Percentiles rank a stretch among this genome's conserved stretches.
Conservation (phyloP, 92 coral and sea anemone genomes). For the Actinostola sp. region DNA sequence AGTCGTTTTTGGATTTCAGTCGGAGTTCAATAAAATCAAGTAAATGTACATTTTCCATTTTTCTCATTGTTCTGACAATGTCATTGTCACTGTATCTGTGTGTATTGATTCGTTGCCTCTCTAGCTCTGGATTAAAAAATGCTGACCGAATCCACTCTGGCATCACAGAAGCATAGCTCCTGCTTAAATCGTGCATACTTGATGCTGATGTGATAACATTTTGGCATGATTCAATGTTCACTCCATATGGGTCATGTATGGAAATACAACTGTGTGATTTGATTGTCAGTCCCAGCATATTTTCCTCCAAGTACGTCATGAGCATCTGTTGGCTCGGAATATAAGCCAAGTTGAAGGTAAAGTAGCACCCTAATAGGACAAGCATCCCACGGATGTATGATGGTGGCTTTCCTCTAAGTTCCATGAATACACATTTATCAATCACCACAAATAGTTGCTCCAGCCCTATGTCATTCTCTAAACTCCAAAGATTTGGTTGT, state of each 20-base stretch:
- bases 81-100: slow-evolving; percentile 52
- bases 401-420: too few relatives aligned
- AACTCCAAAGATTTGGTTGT: too few relatives aligned
- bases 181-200: slow-evolving; percentile 2
- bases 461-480: too few relatives aligned
- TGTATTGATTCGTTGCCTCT: slow-evolving; percentile 45
- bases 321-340: too few relatives aligned
- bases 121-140: slow-evolving; percentile 44
- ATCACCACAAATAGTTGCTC: too few relatives aligned
- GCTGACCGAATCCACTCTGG: slow-evolving; percentile 28
- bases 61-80: slow-evolving; percentile 49
- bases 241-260: slow-evolving; percentile 13
- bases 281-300: too few relatives aligned
- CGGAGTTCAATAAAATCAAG: slow-evolving; percentile 45
- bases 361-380: too few relatives aligned
- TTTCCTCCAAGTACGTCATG: too few relatives aligned
- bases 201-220: slow-evolving; percentile 8
- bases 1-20: slow-evolving; percentile 57
- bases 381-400: too few relatives aligned
- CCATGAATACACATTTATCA: too few relatives aligned
- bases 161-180: slow-evolving; percentile 30
- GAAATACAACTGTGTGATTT: not conserved
- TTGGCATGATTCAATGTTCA: slow-evolving; percentile 6
- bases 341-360: too few relatives aligned
- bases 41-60: slow-evolving; percentile 60